Evolutionary conservation across 2,888 invertebrate species (phyloP).

Genomic region (Magallana nippona): DNA sequence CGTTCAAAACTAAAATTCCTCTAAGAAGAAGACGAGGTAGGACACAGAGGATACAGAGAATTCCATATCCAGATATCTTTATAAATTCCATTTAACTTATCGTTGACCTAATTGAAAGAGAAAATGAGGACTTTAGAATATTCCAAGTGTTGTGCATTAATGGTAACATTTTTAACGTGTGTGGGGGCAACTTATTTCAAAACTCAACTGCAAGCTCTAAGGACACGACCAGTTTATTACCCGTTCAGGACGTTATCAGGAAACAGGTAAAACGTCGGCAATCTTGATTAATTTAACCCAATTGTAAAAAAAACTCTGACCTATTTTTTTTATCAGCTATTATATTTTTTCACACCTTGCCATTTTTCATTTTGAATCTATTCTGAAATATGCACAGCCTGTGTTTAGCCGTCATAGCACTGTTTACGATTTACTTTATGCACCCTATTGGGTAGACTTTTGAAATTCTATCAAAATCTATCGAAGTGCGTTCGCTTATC

Average conservation of each 20-base stretch:
- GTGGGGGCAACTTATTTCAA: constrained; percentile 22
- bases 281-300: no score
- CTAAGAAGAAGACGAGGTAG: neutral
- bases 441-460: neutral
- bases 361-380: no score
- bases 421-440: no score
- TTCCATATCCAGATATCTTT: neutral
- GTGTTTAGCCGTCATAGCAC: no score
- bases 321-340: no score
- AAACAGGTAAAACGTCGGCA: constrained; percentile 1
- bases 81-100: neutral
- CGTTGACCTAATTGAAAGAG: neutral
- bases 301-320: no score
- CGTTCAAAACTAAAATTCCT: neutral
- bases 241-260: neutral
- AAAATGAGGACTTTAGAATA: neutral
- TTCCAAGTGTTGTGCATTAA: neutral
- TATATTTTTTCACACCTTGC: no score
- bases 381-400: no score
- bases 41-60: neutral
- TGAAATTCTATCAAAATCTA: neutral
- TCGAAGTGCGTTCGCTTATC: neutral
- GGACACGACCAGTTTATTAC: neutral
- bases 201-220: neutral
- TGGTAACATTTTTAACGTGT: neutral